Evolutionary conservation across 1,140 invertebrate genomes (phyloP).

Genomic region (Drosophila bocki): DNA sequence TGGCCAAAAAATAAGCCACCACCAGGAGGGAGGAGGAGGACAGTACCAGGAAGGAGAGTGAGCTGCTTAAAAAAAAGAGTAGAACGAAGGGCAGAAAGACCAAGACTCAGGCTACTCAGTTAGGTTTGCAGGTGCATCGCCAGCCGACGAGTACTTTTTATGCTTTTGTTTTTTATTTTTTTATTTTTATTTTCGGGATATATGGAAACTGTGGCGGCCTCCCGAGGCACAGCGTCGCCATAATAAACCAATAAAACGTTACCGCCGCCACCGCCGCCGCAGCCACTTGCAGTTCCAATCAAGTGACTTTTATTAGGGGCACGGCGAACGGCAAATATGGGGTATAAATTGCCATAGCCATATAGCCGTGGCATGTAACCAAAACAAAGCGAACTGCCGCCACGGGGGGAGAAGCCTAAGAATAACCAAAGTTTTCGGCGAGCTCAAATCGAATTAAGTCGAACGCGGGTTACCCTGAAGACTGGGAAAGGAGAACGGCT

Average conservation of each 20-base stretch:
- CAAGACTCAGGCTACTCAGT: constrained; percentile 1
- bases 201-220: constrained; percentile 13
- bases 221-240: constrained; percentile 48
- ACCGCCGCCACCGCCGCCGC: constrained; percentile 16
- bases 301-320: constrained; percentile 77
- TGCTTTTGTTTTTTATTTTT: constrained; percentile 7
- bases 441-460: constrained; percentile 9
- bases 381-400: constrained; percentile 73
- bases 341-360: constrained; percentile 71
- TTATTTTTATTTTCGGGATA: not conserved
- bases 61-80: not conserved
- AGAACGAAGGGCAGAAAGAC: not conserved
- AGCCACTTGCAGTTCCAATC: constrained; percentile 79
- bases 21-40: not conserved
- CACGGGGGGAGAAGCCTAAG: constrained; percentile 14
- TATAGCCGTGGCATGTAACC: constrained; percentile 68
- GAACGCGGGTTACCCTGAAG: constrained; percentile 14
- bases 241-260: constrained; percentile 78
- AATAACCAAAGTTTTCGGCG: constrained; percentile 19
- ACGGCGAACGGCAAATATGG: constrained; percentile 19
- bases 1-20: constrained; percentile 43
- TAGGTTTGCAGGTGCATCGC: constrained; percentile 44
- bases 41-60: not conserved
- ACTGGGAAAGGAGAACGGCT: too few species aligned
- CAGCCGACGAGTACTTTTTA: constrained; percentile 2